Conservation (phyloP, 2,797 vertebrate genomes). For the Helostoma temminkii region DNA sequence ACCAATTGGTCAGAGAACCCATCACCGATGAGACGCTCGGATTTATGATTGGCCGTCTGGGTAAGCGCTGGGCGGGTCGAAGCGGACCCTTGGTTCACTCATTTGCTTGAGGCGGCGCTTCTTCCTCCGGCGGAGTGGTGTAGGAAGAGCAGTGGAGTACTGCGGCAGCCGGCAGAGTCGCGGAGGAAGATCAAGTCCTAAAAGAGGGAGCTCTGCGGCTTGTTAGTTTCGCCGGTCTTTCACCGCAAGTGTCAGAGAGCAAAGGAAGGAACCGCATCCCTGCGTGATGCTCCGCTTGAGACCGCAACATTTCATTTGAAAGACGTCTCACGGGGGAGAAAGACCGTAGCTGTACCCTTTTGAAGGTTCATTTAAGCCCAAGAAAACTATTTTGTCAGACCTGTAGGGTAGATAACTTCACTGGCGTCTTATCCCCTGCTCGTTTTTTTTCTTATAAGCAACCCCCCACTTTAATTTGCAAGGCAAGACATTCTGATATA, state of each 20-base stretch:
- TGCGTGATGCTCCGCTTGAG: slow-evolving; percentile 85
- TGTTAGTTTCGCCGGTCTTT: slow-evolving; percentile 80
- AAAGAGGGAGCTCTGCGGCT: slow-evolving; percentile 72
- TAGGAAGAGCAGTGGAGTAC: slow-evolving; percentile 64
- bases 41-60: slow-evolving; percentile 53
- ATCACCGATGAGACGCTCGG: slow-evolving; percentile 61
- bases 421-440: slow-evolving; percentile 33
- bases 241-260: slow-evolving; percentile 77
- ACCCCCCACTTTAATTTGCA: slow-evolving; percentile 64
- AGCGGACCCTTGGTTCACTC: background rate
- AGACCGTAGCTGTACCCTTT: slow-evolving; percentile 56
- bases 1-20: slow-evolving; percentile 52
- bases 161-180: slow-evolving; percentile 75
- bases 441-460: slow-evolving; percentile 36
- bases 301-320: slow-evolving; percentile 79
- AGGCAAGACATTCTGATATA: slow-evolving; percentile 72
- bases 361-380: slow-evolving; percentile 64
- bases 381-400: slow-evolving; percentile 13
- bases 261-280: slow-evolving; percentile 71
- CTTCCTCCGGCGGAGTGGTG: slow-evolving; percentile 74
- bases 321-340: slow-evolving; percentile 59
- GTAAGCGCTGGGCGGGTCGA: slow-evolving; percentile 37
- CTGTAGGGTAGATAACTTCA: slow-evolving; percentile 9
- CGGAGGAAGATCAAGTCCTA: slow-evolving; percentile 76
- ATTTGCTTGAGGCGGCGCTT: slow-evolving; percentile 62